These are phyloP conservation scores for Microcebus griseorufus DNA, from an alignment of 2,113 vertebrate species.

Conservation along the genomic window DNA sequence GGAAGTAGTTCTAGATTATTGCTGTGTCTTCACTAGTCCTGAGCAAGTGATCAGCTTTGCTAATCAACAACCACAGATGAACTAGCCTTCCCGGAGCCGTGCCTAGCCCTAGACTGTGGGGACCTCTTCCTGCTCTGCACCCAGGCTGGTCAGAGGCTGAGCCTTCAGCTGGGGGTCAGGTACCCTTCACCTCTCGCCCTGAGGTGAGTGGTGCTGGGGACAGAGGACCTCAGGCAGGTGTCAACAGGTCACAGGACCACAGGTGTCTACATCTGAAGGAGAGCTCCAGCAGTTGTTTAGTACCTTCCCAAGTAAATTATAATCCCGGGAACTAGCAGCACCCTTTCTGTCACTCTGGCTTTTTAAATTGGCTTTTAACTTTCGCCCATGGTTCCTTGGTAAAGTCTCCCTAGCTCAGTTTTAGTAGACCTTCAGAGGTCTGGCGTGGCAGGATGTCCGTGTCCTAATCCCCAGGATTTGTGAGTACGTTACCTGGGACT, in stretches of 20 bases:
- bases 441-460: background rate
- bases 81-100: fast-evolving
- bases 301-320: no score
- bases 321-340: background rate
- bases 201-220: background rate
- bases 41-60: background rate
- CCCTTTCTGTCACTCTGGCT: background rate
- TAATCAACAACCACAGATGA: no score
- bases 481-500: background rate
- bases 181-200: background rate
- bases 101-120: background rate
- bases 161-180: background rate
- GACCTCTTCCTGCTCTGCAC: background rate
- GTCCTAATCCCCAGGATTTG: background rate
- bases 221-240: no score
- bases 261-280: background rate
- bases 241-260: no score
- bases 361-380: background rate
- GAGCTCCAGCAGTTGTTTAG: no score
- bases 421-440: background rate
- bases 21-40: background rate
- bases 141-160: background rate
- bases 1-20: background rate
- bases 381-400: no score
- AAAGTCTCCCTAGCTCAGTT: no score